Conservation (phyloP, 2,797 vertebrate genomes). For the Cebuella pygmaea region DNA sequence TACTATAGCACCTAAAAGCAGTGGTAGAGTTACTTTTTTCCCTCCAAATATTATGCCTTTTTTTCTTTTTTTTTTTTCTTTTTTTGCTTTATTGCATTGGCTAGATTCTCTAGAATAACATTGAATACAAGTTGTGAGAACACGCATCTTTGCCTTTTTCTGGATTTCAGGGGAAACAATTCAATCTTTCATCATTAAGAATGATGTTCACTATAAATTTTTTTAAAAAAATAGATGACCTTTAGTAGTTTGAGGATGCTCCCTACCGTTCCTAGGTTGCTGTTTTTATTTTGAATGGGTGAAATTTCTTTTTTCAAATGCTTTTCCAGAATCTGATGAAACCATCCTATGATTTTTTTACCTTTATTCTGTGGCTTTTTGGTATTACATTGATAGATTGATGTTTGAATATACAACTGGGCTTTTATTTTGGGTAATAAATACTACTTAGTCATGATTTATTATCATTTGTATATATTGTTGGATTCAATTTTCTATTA, state of each 20-base stretch:
- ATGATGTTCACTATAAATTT: background rate
- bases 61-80: conserved; percentile 2
- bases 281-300: background rate
- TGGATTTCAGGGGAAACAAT: background rate
- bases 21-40: background rate
- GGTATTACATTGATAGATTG: background rate
- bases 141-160: background rate
- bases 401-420: background rate
- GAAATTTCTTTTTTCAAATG: background rate
- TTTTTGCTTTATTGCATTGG: background rate
- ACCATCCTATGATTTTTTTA: background rate
- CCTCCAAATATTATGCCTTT: background rate
- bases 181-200: background rate
- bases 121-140: background rate
- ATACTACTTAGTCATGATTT: background rate
- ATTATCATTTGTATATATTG: background rate
- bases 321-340: background rate
- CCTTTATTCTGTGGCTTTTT: background rate
- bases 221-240: background rate
- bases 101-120: background rate
- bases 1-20: background rate
- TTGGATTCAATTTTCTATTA: background rate
- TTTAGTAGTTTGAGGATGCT: background rate
- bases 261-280: background rate
- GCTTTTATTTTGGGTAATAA: background rate